These are phyloP conservation scores for Aricia artaxerxes DNA, from an alignment of 2,888 invertebrate species.

Conservation along the genomic window DNA sequence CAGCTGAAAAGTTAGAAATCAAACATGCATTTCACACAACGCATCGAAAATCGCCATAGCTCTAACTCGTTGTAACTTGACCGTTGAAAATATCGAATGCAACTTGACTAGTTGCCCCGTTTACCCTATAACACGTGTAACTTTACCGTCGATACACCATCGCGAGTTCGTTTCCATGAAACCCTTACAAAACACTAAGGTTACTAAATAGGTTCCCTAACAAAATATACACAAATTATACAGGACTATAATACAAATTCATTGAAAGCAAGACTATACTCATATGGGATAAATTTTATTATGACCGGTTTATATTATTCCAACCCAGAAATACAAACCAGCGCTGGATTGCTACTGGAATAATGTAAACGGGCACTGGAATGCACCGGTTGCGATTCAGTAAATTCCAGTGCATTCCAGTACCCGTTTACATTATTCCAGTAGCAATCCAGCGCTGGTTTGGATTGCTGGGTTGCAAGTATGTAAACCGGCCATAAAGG, in stretches of 20 bases:
- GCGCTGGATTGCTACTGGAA: too few species aligned
- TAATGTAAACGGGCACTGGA: too few species aligned
- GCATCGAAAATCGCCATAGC: too few species aligned
- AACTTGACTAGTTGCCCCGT: background rate
- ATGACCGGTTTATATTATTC: background rate
- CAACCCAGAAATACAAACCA: background rate
- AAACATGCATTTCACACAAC: too few species aligned
- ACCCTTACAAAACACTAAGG: constrained; percentile 63
- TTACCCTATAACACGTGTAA: constrained; percentile 9
- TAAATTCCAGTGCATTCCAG: too few species aligned
- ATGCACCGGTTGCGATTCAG: too few species aligned
- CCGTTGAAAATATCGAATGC: background rate
- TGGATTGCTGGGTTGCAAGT: too few species aligned
- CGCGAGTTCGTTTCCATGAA: constrained; percentile 67
- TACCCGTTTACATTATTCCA: too few species aligned
- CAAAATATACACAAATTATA: constrained; percentile 29
- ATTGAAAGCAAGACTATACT: constrained; percentile 3
- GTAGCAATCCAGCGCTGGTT: too few species aligned
- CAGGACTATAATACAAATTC: constrained; percentile 23
- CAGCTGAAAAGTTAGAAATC: too few species aligned
- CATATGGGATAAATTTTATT: background rate
- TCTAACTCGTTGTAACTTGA: background rate
- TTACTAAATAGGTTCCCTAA: constrained; percentile 30
- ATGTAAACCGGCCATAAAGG: too few species aligned
- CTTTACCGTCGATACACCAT: background rate